Evolutionary conservation across 2,888 invertebrate species (phyloP).

Genomic region (Pocota personata): DNA sequence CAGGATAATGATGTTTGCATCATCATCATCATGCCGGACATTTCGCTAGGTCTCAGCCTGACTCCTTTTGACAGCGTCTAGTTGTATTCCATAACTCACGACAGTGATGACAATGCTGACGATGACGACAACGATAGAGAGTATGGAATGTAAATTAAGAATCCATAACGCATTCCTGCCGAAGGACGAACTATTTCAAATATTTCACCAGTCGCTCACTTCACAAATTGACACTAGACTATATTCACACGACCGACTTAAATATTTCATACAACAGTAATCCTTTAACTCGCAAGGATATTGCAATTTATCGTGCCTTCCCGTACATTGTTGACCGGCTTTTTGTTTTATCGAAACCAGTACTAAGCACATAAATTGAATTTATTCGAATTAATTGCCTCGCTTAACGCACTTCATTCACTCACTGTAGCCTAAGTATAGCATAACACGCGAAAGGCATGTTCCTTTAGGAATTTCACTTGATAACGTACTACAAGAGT

Average conservation of each 20-base stretch:
- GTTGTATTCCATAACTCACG: constrained; percentile 66
- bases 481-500: constrained; percentile 56
- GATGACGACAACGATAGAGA: neutral
- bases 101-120: constrained; percentile 9
- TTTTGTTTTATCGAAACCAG: constrained; percentile 26
- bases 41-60: constrained; percentile 57
- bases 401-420: constrained; percentile 47
- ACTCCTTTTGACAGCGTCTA: constrained; percentile 26
- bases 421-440: constrained; percentile 42
- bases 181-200: constrained; percentile 46
- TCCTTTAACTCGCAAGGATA: constrained; percentile 7
- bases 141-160: constrained; percentile 49
- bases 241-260: neutral
- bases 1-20: constrained; percentile 61
- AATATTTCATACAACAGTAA: neutral
- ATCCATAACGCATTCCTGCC: constrained; percentile 65
- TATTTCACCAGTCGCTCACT: constrained; percentile 33
- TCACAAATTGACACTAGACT: constrained; percentile 23
- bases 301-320: constrained; percentile 15
- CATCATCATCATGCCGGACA: constrained; percentile 67
- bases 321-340: constrained; percentile 43
- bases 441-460: constrained; percentile 57
- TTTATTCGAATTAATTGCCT: constrained; percentile 61
- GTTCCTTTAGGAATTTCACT: constrained; percentile 54
- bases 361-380: constrained; percentile 41